A percentile compares a stretch with the other conserved stretches of the same genome.
Evolutionary conservation across 2,113 vertebrate genomes (phyloP).

Genomic region (Muntiacus reevesi): DNA sequence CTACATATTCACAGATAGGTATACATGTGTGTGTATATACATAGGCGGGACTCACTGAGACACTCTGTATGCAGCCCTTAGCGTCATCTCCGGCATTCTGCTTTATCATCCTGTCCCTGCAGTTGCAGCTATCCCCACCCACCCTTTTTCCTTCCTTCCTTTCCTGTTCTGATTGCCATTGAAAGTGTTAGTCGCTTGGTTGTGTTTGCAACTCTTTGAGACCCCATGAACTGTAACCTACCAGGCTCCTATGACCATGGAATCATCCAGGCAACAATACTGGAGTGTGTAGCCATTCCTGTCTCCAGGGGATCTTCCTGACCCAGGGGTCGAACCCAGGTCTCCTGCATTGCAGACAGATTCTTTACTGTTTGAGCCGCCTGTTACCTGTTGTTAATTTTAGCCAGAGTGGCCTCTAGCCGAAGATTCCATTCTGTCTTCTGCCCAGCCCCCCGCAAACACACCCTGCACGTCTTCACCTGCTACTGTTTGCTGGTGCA

Average conservation of each 20-base stretch:
- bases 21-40: accelerated
- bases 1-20: background rate
- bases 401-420: background rate
- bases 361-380: background rate
- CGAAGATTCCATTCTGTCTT: background rate
- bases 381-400: background rate
- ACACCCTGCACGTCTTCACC: accelerated
- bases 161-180: background rate
- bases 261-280: background rate
- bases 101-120: background rate
- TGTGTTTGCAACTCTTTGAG: background rate
- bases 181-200: background rate
- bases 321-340: background rate
- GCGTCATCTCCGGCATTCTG: background rate
- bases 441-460: background rate
- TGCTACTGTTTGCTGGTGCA: background rate
- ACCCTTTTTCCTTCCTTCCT: accelerated
- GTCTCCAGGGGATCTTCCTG: background rate
- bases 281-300: background rate
- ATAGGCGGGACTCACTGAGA: background rate
- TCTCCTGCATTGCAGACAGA: background rate
- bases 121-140: background rate
- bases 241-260: background rate
- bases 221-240: background rate
- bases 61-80: accelerated